Base-by-base conservation (phyloP, 2,797 vertebrate species). In the Rousettus madagascariensis region DNA sequence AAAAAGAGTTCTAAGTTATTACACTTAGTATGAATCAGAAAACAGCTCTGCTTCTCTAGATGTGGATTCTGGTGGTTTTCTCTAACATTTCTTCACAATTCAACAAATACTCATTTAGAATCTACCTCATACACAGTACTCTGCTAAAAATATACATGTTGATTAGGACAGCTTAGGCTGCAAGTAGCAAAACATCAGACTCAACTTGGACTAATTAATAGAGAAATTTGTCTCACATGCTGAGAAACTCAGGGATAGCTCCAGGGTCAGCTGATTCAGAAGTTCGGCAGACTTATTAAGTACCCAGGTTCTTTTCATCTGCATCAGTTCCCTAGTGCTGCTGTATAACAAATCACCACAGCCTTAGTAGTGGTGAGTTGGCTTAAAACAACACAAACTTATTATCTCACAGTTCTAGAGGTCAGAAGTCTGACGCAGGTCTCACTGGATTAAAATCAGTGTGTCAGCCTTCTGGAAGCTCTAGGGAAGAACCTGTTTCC, bases 1-100 rank as follows among this genome's bases (percentile, higher is more conserved):
- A 49, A 49, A 49, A 16, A 13, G 13, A 49, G 38, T 55, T 93
- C 43, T 55, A 85, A 94, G 74, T 95, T 97, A 94, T 94, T 94
- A 79, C 19, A 93, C 84, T 86, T 88, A 71, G 36, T 65, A 84
- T 71, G 86, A 95, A 65, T 69, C 72, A 71, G 65, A 96, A 89
- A 96, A 82, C 87, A 97, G 36, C n/a, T n/a, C 59, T 66, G 46
- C 26, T 36, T 97, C 91, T 87, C 92, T n/a, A 91, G 83, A 90
- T 61, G 78, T 91, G 49, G 75, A 93, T 75, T 94, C 69, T 41
- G 69, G 63, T 13, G 57, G 55, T 77, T 92, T 51, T 49, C 69
- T 72, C 61, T n/a, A 68, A 72, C 22, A 7, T 79, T 41, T 78
- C 43, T 83, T 80, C 80, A 63, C n/a, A 68, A 46, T 72, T 90